Evolutionary conservation across 2,113 vertebrate species (phyloP).

Genomic region (Empidonax alnorum): DNA sequence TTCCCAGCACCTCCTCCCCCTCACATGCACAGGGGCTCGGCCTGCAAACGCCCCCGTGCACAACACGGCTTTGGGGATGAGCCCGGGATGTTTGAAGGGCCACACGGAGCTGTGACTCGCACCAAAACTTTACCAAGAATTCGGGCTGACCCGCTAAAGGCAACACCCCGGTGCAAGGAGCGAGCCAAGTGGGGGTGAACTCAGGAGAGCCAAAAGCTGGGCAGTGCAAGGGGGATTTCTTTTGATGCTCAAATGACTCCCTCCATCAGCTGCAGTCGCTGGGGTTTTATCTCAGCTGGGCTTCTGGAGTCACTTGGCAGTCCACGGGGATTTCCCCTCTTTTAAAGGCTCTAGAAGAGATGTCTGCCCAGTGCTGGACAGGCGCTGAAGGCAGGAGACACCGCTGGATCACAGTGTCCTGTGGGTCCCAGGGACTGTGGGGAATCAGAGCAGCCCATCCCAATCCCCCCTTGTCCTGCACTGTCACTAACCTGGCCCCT

Average conservation of each 20-base stretch:
- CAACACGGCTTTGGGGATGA: background rate
- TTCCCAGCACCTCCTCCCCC: slow-evolving; percentile 69
- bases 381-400: background rate
- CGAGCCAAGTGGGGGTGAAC: background rate
- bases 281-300: background rate
- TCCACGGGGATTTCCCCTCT: background rate
- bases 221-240: background rate
- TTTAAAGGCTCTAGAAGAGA: background rate
- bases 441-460: background rate
- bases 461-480: background rate
- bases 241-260: slow-evolving; percentile 1
- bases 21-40: background rate
- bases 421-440: background rate
- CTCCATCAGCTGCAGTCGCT: background rate
- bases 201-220: background rate
- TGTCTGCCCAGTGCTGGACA: background rate
- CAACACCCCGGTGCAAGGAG: background rate
- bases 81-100: background rate
- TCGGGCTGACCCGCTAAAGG: background rate
- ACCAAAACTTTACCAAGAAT: background rate
- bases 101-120: background rate
- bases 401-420: background rate
- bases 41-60: background rate
- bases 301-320: background rate
- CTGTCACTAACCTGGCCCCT: too few species aligned